A percentile compares a stretch with the other conserved stretches of the same genome.
Conservation (phyloP, 2,888 invertebrate species). For the Sarcophaga caerulescens region DNA sequence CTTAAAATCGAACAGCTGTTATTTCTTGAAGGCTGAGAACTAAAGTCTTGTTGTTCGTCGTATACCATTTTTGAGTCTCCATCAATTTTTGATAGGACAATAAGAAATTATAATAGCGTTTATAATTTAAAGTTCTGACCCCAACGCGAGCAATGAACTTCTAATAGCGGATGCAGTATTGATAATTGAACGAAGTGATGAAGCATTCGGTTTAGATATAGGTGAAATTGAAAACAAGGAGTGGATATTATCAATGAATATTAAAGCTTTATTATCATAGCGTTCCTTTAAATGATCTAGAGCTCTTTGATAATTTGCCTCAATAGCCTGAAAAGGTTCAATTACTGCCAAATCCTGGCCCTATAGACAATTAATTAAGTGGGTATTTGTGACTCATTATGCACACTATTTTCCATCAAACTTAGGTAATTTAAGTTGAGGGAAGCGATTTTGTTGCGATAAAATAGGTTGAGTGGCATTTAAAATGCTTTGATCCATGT, state of each 20-base stretch:
- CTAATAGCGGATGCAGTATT: slow-evolving; percentile 18
- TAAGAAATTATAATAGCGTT: slow-evolving; percentile 33
- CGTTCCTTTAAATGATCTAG: slow-evolving; percentile 1
- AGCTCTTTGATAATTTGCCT: slow-evolving; percentile 17
- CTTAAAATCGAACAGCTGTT: slow-evolving; percentile 8
- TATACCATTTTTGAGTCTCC: slow-evolving; percentile 23
- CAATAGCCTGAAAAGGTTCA: slow-evolving; percentile 20
- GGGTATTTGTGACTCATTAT: slow-evolving; percentile 20
- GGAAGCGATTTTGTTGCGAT: slow-evolving; percentile 13
- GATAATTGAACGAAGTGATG: slow-evolving; percentile 11
- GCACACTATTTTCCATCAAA: slow-evolving; percentile 33
- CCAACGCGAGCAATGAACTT: slow-evolving; percentile 27
- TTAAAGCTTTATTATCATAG: slow-evolving; percentile 28
- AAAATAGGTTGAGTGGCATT: not conserved
- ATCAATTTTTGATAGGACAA: slow-evolving; percentile 41
- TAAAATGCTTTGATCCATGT: slow-evolving; percentile 36
- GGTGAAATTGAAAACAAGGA: slow-evolving; percentile 12
- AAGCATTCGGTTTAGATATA: slow-evolving; percentile 10
- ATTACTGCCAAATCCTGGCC: slow-evolving; percentile 17
- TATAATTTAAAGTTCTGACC: slow-evolving; percentile 28
- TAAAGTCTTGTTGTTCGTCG: slow-evolving; percentile 43
- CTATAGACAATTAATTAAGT: slow-evolving; percentile 23
- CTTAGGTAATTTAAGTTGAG: slow-evolving; percentile 33
- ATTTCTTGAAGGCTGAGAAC: slow-evolving; percentile 30
- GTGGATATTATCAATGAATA: slow-evolving; percentile 28